Percentiles rank a stretch among this genome's conserved stretches.
These are phyloP conservation scores for Toxonevra muliebris DNA, from an alignment of 2,888 invertebrate genomes.

Conservation along the genomic window DNA sequence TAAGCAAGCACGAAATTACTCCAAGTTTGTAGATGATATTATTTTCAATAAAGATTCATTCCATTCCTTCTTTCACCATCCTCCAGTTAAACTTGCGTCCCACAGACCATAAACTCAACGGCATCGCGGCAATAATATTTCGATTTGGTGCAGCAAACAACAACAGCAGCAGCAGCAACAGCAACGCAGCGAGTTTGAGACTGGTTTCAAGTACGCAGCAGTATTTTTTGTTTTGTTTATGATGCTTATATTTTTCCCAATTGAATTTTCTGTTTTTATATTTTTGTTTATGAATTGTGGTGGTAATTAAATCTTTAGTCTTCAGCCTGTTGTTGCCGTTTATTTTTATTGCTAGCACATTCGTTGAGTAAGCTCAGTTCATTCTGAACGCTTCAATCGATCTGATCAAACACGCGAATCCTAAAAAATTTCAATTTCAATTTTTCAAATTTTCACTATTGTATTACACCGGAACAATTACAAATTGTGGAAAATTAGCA, in stretches of 20 bases:
- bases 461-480: neutral
- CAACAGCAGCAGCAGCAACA: constrained; percentile 4
- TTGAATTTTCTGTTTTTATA: constrained; percentile 8
- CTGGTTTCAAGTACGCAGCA: constrained; percentile 44
- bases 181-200: constrained; percentile 32
- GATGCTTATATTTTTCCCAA: constrained; percentile 3
- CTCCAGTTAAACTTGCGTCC: no score
- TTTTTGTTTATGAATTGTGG: neutral
- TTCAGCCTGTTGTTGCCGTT: neutral
- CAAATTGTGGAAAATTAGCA: neutral
- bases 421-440: neutral
- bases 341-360: constrained; percentile 16
- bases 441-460: neutral
- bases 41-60: no score
- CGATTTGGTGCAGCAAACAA: neutral
- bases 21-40: no score
- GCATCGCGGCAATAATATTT: no score
- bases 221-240: constrained; percentile 12
- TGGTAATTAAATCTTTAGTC: neutral
- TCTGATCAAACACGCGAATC: constrained; percentile 22
- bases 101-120: no score
- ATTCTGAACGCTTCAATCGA: constrained; percentile 26
- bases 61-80: no score
- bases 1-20: no score
- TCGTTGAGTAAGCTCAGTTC: constrained; percentile 29